Base-by-base conservation (phyloP, 2,888 invertebrate genomes). In the Ichneumon xanthorius region DNA sequence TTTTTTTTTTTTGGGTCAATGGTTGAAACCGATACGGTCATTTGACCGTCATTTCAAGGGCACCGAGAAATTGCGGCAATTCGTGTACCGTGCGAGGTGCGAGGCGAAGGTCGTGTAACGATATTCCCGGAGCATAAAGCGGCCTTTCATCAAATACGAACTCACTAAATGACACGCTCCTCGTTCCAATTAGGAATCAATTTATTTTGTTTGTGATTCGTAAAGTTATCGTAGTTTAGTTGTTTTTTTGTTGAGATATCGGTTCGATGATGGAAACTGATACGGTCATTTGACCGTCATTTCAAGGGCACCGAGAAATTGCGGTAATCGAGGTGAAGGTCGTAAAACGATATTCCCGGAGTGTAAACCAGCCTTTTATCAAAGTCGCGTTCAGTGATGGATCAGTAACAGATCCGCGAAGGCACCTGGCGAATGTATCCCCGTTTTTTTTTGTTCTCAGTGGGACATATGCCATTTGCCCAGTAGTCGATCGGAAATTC, bases 361-460 rank as follows among this genome's bases (percentile, higher is more conserved):
- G 63, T 85, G 85, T 65, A 65, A 82, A 79, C 82, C 48, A 48
- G 75, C 73, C 78, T 79, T 82, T 67, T 55, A 45, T 37, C 73
- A 11, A 63, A 58, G 73, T 79, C 65, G 70, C 73, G 16, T 65
- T 75, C 72, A 79, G 82, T 85, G 85, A 85, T 82, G 85, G 85
- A 85, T 85, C 85, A 85, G 78, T 85, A 85, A 82, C 53, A 82
- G 81, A 85, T 78, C 73, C 78, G 63, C 58, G 58, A 73, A 68
- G 77, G 81, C 68, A 37, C 77, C 53, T 68, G 50, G 45, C 58
- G 2, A 50, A 78, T 84, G 78, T 78, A 63, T 68, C 71, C 70
- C 70, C 75, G 22, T 70, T 68, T 81, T 63, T 48, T 48, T 71
- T 65, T 79, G 75, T 73, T 63, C 78, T 50, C 77, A 19, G 58